phyloP scores from a whole-genome alignment of 2,888 invertebrate species.

The Cacoxenus indagator region DNA sequence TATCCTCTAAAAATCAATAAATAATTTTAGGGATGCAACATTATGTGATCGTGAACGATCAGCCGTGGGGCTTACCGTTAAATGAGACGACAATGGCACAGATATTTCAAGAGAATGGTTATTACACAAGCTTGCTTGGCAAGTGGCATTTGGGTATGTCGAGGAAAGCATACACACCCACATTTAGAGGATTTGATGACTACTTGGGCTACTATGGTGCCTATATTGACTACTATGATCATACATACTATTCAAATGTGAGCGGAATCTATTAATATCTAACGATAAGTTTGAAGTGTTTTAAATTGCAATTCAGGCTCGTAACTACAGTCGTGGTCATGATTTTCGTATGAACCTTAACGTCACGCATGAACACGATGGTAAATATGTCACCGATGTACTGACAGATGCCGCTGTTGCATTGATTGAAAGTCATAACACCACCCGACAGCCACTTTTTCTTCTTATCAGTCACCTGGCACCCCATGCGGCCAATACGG shows the following conservation, averaged over 20 bases:
- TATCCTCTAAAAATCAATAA: neutral
- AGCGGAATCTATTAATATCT: constrained; percentile 35
- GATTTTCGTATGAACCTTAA: constrained; percentile 73
- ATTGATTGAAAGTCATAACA: constrained; percentile 76
- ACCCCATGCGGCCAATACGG: constrained; percentile 82
- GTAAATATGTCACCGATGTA: constrained; percentile 79
- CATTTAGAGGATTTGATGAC: constrained; percentile 81
- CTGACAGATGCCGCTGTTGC: constrained; percentile 77
- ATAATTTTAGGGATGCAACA: constrained; percentile 78
- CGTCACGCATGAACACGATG: constrained; percentile 72
- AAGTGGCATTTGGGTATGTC: constrained; percentile 94
- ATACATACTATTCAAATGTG: constrained; percentile 72
- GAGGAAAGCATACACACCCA: constrained; percentile 75
- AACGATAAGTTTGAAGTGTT: neutral
- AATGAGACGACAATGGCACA: constrained; percentile 80
- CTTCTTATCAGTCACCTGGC: constrained; percentile 85
- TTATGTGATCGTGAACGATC: constrained; percentile 77
- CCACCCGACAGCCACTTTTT: constrained; percentile 77
- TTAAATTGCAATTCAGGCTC: constrained; percentile 23
- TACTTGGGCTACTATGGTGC: constrained; percentile 90
- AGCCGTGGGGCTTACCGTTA: constrained; percentile 81
- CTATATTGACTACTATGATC: constrained; percentile 84
- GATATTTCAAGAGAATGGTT: constrained; percentile 79
- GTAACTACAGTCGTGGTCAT: constrained; percentile 69
- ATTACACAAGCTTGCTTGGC: constrained; percentile 85